Conservation (phyloP, 2,113 vertebrate genomes). For the Neodon shergylaensis region DNA sequence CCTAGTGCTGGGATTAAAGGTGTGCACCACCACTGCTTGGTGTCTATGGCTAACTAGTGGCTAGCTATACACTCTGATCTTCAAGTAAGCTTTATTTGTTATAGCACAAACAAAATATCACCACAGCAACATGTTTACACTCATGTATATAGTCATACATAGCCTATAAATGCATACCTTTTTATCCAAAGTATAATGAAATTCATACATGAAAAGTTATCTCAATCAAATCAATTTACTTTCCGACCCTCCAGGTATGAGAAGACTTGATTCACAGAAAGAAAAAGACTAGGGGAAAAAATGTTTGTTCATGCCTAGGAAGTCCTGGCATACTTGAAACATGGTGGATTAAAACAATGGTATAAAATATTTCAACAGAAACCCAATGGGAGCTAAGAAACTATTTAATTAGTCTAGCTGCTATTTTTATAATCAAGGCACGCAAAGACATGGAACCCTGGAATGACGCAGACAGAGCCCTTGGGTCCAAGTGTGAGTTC, state of each 20-base stretch:
- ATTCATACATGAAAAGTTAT: neutral
- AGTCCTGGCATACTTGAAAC: neutral
- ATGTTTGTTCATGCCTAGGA: neutral
- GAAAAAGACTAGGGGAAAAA: neutral
- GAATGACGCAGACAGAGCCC: neutral
- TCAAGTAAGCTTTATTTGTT: no score
- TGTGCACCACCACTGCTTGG: no score
- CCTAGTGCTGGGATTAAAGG: no score
- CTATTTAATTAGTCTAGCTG: neutral
- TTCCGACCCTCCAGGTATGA: neutral
- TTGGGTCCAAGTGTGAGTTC: neutral
- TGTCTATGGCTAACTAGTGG: no score
- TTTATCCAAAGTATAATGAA: conserved; percentile 32
- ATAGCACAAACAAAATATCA: no score
- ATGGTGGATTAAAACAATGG: neutral
- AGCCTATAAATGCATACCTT: neutral
- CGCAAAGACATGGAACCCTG: neutral
- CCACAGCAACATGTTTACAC: neutral
- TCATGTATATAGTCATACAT: neutral
- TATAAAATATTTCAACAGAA: conserved; percentile 26
- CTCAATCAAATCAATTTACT: conserved; percentile 22
- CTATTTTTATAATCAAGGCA: conserved; percentile 26
- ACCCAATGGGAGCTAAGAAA: neutral
- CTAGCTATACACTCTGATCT: no score
- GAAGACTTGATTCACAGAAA: neutral